These are phyloP conservation scores for Leptothorax acervorum DNA, from an alignment of 2,888 invertebrate species.

Conservation along the genomic window DNA sequence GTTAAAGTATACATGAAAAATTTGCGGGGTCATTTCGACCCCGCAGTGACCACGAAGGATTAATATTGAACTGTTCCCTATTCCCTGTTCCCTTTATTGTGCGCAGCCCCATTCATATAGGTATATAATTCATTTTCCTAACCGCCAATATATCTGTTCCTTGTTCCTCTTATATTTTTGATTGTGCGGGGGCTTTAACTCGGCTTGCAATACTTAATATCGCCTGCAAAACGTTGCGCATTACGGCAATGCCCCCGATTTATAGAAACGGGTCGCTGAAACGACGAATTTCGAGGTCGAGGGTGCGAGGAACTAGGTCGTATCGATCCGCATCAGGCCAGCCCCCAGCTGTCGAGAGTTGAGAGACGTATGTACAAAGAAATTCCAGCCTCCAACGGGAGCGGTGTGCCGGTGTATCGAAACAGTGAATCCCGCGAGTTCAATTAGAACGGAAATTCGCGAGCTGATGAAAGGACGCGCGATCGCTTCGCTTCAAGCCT, in stretches of 20 bases:
- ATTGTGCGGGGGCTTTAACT: too few relatives aligned
- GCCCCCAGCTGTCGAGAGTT: constrained; percentile 49
- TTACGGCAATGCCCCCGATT: constrained; percentile 56
- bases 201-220: too few relatives aligned
- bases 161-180: too few relatives aligned
- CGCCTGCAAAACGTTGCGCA: neutral
- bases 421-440: neutral
- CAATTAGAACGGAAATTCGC: neutral
- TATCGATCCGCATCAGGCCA: constrained; percentile 68
- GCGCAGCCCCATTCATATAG: too few relatives aligned
- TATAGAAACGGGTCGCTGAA: constrained; percentile 64
- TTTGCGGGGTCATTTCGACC: too few relatives aligned
- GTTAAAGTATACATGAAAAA: too few relatives aligned
- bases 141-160: too few relatives aligned
- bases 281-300: constrained; percentile 68
- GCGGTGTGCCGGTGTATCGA: neutral
- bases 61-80: too few relatives aligned
- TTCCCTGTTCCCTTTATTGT: too few relatives aligned
- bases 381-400: constrained; percentile 50
- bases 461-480: constrained; percentile 1
- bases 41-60: too few relatives aligned
- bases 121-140: too few relatives aligned
- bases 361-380: constrained; percentile 51
- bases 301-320: constrained; percentile 69
- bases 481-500: neutral